These are phyloP conservation scores for Schizothorax lantsangensis DNA, from an alignment of 2,797 vertebrate genomes.

Conservation along the genomic window DNA sequence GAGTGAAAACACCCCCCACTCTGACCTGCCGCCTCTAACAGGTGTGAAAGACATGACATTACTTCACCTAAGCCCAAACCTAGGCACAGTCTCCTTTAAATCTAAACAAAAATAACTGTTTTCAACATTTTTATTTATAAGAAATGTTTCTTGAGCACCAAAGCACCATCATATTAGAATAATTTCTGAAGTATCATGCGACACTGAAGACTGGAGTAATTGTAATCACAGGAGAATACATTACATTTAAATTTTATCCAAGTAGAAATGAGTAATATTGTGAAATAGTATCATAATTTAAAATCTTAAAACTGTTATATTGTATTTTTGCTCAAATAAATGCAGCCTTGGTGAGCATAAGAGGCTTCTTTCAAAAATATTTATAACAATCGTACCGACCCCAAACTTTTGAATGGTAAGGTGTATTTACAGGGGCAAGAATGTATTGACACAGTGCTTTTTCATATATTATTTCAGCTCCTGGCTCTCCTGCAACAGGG, in stretches of 20 bases:
- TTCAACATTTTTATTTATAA: background rate
- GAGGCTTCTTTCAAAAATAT: background rate
- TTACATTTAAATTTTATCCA: background rate
- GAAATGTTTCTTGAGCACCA: background rate
- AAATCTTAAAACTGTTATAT: background rate
- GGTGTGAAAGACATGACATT: constrained; percentile 72
- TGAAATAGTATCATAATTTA: background rate
- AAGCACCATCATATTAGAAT: background rate
- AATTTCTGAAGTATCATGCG: background rate
- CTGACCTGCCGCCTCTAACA: constrained; percentile 93
- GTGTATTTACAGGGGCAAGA: background rate
- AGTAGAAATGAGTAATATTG: background rate
- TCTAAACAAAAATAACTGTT: background rate
- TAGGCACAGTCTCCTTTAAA: background rate
- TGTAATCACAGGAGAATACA: background rate
- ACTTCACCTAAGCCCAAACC: background rate
- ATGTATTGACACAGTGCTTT: background rate
- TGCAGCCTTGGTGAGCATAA: background rate
- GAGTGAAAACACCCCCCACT: constrained; percentile 78
- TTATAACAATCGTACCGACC: background rate
- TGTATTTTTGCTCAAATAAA: background rate
- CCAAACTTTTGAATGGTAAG: background rate
- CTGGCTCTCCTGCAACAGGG: constrained; percentile 87
- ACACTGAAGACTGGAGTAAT: background rate
- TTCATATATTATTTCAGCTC: constrained; percentile 73